phyloP scores from a whole-genome alignment of 2,888 invertebrate species.

The Notodonta dromedarius region DNA sequence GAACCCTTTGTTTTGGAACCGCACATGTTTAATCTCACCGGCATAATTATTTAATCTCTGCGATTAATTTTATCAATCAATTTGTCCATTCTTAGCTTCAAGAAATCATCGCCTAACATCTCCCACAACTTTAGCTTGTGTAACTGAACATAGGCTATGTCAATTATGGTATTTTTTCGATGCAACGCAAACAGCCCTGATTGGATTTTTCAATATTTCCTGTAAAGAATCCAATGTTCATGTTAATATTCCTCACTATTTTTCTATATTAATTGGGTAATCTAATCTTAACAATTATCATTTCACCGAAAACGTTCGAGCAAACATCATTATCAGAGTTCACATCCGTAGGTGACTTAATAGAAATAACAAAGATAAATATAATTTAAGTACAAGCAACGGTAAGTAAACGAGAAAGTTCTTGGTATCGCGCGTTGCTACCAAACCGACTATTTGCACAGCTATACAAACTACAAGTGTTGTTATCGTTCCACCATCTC shows the following conservation, averaged over 20 bases:
- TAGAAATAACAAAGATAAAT: conserved; percentile 64
- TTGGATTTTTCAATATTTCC: too few species aligned
- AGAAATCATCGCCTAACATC: too few species aligned
- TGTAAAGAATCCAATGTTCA: not conserved
- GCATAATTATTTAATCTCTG: not conserved
- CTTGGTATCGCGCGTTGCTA: conserved; percentile 72
- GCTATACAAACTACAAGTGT: conserved; percentile 76
- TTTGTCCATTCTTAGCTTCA: too few species aligned
- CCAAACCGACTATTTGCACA: conserved; percentile 76
- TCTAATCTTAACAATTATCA: conserved; percentile 16
- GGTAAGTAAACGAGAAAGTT: conserved; percentile 71
- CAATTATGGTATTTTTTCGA: too few species aligned
- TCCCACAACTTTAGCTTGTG: too few species aligned
- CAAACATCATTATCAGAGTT: conserved; percentile 49
- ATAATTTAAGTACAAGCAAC: conserved; percentile 60
- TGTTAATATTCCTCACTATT: too few species aligned
- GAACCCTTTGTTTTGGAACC: not conserved
- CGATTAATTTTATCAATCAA: too few species aligned
- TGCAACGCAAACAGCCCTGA: too few species aligned
- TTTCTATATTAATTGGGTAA: not conserved
- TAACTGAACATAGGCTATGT: too few species aligned
- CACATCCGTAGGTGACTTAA: conserved; percentile 54
- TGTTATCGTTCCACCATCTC: conserved; percentile 64
- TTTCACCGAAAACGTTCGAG: conserved; percentile 26
- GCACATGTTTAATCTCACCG: not conserved